Conservation (phyloP, 2,113 vertebrate species). For the Saguinus imperator region DNA sequence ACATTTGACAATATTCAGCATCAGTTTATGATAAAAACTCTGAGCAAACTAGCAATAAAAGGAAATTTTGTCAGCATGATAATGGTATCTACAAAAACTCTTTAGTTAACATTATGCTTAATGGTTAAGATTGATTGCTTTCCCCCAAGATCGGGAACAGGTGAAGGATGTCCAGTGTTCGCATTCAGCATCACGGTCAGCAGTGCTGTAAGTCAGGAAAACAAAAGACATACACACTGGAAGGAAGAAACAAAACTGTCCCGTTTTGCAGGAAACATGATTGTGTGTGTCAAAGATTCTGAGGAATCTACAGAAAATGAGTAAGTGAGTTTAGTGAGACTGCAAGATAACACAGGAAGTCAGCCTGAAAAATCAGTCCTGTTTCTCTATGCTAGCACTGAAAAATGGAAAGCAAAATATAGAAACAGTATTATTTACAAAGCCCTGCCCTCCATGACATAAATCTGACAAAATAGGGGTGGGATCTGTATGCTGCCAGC, state of each 20-base stretch:
- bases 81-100: neutral
- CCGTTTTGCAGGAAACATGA: neutral
- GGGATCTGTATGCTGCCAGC: no score
- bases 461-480: neutral
- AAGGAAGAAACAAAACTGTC: neutral
- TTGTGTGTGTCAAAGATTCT: neutral
- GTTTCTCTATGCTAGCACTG: neutral
- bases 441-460: neutral
- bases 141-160: neutral
- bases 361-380: neutral
- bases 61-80: neutral
- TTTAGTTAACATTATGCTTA: neutral
- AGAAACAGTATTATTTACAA: neutral
- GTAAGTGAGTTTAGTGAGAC: neutral
- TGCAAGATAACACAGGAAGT: neutral
- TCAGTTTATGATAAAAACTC: neutral
- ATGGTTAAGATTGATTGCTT: neutral
- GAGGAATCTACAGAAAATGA: neutral
- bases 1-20: neutral
- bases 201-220: neutral
- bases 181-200: rapidly evolving
- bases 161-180: neutral
- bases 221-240: neutral
- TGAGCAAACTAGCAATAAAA: neutral
- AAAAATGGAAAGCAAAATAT: neutral